Evolutionary conservation across 2,797 vertebrate genomes (phyloP).

Genomic region (Manis crassicaudata): DNA sequence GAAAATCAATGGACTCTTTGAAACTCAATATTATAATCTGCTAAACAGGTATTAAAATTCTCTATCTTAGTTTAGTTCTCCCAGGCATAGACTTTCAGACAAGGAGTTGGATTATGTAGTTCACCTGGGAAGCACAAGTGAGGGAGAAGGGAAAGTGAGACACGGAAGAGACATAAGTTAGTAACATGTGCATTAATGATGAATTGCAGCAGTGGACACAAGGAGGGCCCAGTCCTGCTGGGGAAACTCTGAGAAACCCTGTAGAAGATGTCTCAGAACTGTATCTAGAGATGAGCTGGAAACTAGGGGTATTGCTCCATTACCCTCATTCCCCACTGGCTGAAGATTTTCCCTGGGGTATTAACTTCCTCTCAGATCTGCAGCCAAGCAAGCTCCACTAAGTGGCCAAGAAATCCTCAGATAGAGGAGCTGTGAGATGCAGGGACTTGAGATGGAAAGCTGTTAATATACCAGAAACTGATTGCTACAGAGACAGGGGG

Average conservation of each 20-base stretch:
- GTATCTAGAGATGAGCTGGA: neutral
- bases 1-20: neutral
- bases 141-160: neutral
- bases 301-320: neutral
- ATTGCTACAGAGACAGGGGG: neutral
- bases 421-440: neutral
- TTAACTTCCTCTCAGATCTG: neutral
- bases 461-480: neutral
- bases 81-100: neutral
- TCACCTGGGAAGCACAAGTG: neutral
- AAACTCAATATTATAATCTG: slow-evolving; percentile 23
- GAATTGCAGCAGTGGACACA: neutral
- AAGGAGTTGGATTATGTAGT: neutral
- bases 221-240: neutral
- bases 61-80: neutral
- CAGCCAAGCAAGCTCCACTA: neutral
- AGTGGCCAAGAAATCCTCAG: neutral
- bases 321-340: neutral
- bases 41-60: neutral
- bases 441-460: neutral
- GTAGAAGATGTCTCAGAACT: neutral
- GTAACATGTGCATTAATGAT: neutral
- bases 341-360: neutral
- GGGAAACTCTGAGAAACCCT: neutral
- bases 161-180: neutral